Evolutionary conservation across 2,888 invertebrate genomes (phyloP), one percentile per base, ranked within the genome.

Genomic region (Brenthis hecate): DNA sequence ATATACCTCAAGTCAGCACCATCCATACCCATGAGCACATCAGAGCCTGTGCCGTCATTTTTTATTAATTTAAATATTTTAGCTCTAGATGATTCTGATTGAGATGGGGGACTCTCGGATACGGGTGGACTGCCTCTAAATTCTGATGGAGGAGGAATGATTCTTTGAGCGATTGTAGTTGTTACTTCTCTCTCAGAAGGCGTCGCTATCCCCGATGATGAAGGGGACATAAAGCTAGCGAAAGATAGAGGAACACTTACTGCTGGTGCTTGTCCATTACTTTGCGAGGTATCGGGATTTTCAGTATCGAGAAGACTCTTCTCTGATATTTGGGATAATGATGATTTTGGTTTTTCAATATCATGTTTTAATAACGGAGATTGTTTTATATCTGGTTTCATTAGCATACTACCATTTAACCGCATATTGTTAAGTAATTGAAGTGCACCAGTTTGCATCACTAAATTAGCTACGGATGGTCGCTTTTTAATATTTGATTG

Each of bases 1-100:
- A 98, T 98, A 85, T 95, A 98, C 58, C 96, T 94, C 65, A 98
- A 89, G 86, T 98, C 98, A n/a, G 96, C 96, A 71, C 96, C 96
- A 82, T 97, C 97, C 87, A 97, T 93, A 62, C 96, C 96, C 23
- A 95, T 94, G 70, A 98, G 91, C 71, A 97, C 94, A 83, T 97
- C 97, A 80, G 95, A 97, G 51, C 95, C 95, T 62, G 93, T 92
- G 66, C 93, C 93, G 70, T 94, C 91, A 65, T 94, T 93, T 80
- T 94, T 94, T n/a, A 94, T 88, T 57, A 94, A 90, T 74, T 86
- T 85, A 66, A 95, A 87, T 73, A 94, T 94, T 80, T 89, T 90
- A 62, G 94, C 93, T 73, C 94, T 87, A 73, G 92, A 93, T 74
- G 93, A 93, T 77, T 92, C 91, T 51, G 92, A 92, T 74, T 92